phyloP scores from a whole-genome alignment of 2,797 vertebrate species.

The Rhabdophis nuchalis region DNA sequence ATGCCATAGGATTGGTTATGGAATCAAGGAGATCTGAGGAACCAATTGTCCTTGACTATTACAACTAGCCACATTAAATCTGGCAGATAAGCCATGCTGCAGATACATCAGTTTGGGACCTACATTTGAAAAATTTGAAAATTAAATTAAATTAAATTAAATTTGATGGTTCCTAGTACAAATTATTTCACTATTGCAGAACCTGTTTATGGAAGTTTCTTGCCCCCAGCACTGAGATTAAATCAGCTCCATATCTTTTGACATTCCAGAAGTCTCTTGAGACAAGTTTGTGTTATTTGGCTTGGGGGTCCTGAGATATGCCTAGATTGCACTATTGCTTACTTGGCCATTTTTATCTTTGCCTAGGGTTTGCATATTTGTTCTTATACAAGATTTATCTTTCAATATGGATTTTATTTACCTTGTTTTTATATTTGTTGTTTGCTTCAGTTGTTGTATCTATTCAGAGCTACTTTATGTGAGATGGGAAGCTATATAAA shows the following conservation, averaged over 20 bases:
- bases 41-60: not conserved
- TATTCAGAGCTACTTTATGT: not conserved
- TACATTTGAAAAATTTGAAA: too few relatives aligned
- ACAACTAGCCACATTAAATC: not conserved
- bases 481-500: not conserved
- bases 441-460: not conserved
- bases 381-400: not conserved
- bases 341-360: not conserved
- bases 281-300: not conserved
- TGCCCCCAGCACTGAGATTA: not conserved
- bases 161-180: not conserved
- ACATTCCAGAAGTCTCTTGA: not conserved
- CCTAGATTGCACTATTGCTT: not conserved
- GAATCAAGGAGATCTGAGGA: not conserved
- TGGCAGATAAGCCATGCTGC: not conserved
- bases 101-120: not conserved
- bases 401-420: not conserved
- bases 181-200: not conserved
- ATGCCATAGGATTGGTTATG: not conserved
- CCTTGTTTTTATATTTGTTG: not conserved
- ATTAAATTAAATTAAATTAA: too few relatives aligned
- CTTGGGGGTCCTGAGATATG: not conserved
- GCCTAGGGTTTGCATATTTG: not conserved
- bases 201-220: not conserved
- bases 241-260: not conserved